Evolutionary conservation across 2,797 vertebrate genomes (phyloP).

Genomic region (Coreius guichenoti): DNA sequence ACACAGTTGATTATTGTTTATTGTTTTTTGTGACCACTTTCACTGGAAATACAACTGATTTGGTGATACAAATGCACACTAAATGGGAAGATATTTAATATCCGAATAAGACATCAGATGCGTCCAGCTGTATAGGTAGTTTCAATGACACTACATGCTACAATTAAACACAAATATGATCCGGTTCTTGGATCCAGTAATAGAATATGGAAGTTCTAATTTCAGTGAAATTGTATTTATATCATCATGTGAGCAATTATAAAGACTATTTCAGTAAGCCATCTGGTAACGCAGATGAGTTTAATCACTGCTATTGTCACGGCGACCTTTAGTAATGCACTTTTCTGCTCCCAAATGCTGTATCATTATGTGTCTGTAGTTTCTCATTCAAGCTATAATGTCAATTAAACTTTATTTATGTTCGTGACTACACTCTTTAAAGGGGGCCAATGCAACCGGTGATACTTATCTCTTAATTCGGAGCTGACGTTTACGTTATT

Average conservation of each 20-base stretch:
- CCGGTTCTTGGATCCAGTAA: constrained; percentile 1
- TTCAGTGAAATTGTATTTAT: constrained; percentile 54
- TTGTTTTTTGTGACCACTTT: neutral
- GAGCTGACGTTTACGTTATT: constrained; percentile 20
- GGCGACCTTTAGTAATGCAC: constrained; percentile 46
- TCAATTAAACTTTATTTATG: constrained; percentile 56
- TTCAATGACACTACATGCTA: neutral
- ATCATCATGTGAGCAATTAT: constrained; percentile 56
- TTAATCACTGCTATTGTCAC: constrained; percentile 60
- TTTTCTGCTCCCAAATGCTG: constrained; percentile 25
- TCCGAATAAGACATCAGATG: no score
- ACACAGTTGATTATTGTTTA: neutral
- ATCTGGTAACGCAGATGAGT: constrained; percentile 59
- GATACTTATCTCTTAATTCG: constrained; percentile 38
- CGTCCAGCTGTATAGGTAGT: neutral
- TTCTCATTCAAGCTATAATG: constrained; percentile 37
- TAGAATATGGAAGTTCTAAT: constrained; percentile 49
- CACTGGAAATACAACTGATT: neutral
- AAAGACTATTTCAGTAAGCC: constrained; percentile 50
- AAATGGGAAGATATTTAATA: neutral
- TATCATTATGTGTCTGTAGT: constrained; percentile 32
- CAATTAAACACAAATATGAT: constrained; percentile 32
- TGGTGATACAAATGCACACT: constrained; percentile 2
- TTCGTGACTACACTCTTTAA: constrained; percentile 42
- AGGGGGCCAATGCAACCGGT: constrained; percentile 19